Percentiles rank a stretch among this genome's conserved stretches.
Evolutionary conservation across 2,888 invertebrate genomes (phyloP).

Genomic region (Carterocephalus palaemon): DNA sequence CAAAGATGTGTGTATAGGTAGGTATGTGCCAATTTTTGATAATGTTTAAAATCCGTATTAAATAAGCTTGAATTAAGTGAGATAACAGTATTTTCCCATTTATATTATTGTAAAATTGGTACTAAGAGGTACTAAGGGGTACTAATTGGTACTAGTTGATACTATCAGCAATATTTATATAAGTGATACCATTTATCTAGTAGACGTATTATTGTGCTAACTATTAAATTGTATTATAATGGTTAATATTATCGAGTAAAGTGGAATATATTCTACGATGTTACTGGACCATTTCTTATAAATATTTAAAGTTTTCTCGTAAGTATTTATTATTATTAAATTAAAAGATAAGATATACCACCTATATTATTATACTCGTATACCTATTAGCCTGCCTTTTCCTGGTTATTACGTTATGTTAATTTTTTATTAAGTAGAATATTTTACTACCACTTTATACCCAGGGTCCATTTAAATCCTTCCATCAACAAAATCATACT

Average conservation of each 20-base stretch:
- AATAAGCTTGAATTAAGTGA: slow-evolving; percentile 36
- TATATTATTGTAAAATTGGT: slow-evolving; percentile 36
- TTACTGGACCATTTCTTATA: slow-evolving; percentile 35
- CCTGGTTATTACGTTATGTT: background rate
- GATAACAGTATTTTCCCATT: slow-evolving; percentile 52
- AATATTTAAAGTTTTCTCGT: slow-evolving; percentile 7
- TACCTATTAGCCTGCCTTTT: background rate
- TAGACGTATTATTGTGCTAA: slow-evolving; percentile 25
- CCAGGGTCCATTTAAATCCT: slow-evolving; percentile 55
- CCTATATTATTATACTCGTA: background rate
- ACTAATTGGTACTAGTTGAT: slow-evolving; percentile 40
- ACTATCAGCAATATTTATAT: slow-evolving; percentile 45
- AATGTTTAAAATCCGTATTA: slow-evolving; percentile 62
- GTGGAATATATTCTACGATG: slow-evolving; percentile 23
- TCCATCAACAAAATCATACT: slow-evolving; percentile 36
- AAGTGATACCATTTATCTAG: slow-evolving; percentile 27
- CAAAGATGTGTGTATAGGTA: slow-evolving; percentile 10
- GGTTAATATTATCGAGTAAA: slow-evolving; percentile 1
- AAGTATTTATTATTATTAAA: background rate
- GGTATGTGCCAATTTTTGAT: slow-evolving; percentile 48
- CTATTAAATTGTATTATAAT: slow-evolving; percentile 19
- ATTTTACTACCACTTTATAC: slow-evolving; percentile 25
- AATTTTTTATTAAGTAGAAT: background rate
- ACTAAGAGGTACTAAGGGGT: slow-evolving; percentile 42
- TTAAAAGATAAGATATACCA: background rate